These are phyloP conservation scores for Melanerpes aurifrons DNA, from an alignment of 2,113 vertebrate genomes.

Conservation along the genomic window DNA sequence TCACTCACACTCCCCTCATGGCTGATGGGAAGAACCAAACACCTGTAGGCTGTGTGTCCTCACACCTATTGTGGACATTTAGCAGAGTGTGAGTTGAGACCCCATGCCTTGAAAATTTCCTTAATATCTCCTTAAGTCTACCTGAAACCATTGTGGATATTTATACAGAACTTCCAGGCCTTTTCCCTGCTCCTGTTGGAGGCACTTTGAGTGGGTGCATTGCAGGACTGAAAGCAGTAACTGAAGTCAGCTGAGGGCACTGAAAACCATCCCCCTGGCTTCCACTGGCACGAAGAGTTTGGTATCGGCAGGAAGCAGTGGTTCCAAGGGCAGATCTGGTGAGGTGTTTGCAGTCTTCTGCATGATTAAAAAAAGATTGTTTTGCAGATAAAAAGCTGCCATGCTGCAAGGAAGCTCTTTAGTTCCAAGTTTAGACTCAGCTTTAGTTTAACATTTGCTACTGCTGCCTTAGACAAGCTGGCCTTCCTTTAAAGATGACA, in stretches of 20 bases:
- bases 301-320: not conserved
- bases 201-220: accelerated
- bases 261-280: not conserved
- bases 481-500: not conserved
- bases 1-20: not conserved
- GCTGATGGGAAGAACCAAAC: not conserved
- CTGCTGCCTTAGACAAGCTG: not conserved
- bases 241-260: not conserved
- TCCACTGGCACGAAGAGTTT: not conserved
- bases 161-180: not conserved
- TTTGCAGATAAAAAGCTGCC: not conserved
- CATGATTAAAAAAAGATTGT: not conserved
- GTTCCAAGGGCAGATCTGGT: not conserved
- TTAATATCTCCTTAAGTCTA: not conserved
- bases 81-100: not conserved
- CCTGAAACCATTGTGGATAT: not conserved
- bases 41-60: not conserved
- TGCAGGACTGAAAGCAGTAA: not conserved
- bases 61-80: not conserved
- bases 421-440: not conserved
- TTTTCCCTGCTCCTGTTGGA: not conserved
- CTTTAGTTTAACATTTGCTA: not conserved
- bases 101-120: not conserved
- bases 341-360: not conserved
- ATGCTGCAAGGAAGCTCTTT: not conserved